A percentile compares a stretch with the other conserved stretches of the same genome.
These are phyloP conservation scores for Metellina segmentata DNA, from an alignment of 2,888 invertebrate genomes.

Conservation along the genomic window DNA sequence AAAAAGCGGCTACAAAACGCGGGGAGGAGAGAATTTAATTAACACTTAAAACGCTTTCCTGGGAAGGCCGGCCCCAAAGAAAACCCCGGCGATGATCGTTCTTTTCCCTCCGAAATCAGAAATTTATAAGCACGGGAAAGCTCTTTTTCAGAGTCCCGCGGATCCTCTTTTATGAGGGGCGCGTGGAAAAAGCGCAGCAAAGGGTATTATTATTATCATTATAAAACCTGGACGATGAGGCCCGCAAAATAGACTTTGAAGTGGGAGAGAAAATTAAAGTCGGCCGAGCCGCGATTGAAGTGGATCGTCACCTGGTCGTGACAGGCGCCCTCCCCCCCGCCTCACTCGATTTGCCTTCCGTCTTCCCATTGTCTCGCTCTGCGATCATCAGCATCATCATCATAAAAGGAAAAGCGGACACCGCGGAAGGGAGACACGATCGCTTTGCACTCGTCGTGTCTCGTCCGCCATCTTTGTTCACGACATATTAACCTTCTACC, in stretches of 20 bases:
- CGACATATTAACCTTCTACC: background rate
- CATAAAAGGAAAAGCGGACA: constrained; percentile 34
- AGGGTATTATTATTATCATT: constrained; percentile 49
- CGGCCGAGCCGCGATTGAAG: constrained; percentile 32
- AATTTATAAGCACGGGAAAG: constrained; percentile 51
- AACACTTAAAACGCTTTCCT: constrained; percentile 46
- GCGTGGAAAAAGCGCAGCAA: constrained; percentile 22
- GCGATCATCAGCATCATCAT: constrained; percentile 51
- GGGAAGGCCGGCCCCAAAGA: background rate
- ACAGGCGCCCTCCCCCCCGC: constrained; percentile 33
- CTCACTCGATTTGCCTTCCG: constrained; percentile 16
- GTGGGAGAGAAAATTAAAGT: constrained; percentile 73
- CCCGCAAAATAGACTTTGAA: constrained; percentile 71
- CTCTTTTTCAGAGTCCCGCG: background rate
- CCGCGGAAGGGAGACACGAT: background rate
- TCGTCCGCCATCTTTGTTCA: constrained; percentile 47
- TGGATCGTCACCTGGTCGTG: constrained; percentile 66
- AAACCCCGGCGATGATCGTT: background rate
- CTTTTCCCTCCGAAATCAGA: constrained; percentile 49
- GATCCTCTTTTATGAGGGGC: constrained; percentile 18
- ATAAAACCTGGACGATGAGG: constrained; percentile 49
- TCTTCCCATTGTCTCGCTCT: constrained; percentile 28
- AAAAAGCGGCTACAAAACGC: background rate
- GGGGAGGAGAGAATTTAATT: constrained; percentile 38
- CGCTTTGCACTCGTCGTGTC: background rate